Conservation (phyloP, 2,888 invertebrate genomes). For the Lampropteryx suffumata region DNA sequence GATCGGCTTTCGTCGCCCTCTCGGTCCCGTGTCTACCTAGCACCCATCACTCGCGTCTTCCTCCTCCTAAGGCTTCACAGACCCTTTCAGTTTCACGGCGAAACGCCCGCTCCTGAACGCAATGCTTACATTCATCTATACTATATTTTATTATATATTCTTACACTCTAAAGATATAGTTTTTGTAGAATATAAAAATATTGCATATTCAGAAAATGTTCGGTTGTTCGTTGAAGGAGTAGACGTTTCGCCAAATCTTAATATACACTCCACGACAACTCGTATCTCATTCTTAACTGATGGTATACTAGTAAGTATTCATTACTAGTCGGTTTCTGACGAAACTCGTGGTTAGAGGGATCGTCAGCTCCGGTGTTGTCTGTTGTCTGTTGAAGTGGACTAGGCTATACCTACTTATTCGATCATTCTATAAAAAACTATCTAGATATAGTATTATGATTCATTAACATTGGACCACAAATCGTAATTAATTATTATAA, state of each 20-base stretch:
- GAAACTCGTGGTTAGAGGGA: slow-evolving; percentile 5
- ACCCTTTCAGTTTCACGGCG: slow-evolving; percentile 51
- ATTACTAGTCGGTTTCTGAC: neutral
- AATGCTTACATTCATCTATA: slow-evolving; percentile 12
- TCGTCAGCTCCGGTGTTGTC: neutral
- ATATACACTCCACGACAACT: slow-evolving; percentile 26
- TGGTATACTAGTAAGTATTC: neutral
- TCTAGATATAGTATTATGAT: slow-evolving; percentile 79
- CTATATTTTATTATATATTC: slow-evolving; percentile 28
- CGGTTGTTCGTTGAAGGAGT: slow-evolving; percentile 25
- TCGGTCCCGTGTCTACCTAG: slow-evolving; percentile 35
- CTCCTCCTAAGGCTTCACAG: slow-evolving; percentile 54
- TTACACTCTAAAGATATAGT: slow-evolving; percentile 59
- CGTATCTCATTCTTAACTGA: neutral
- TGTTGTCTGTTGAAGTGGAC: slow-evolving; percentile 40
- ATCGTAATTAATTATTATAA: slow-evolving; percentile 79
- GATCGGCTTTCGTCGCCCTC: slow-evolving; percentile 5
- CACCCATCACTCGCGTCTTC: slow-evolving; percentile 57
- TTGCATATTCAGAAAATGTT: slow-evolving; percentile 41
- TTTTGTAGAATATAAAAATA: slow-evolving; percentile 66
- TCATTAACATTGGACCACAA: slow-evolving; percentile 83
- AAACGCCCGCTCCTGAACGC: slow-evolving; percentile 45
- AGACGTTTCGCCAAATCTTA: slow-evolving; percentile 39
- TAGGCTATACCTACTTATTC: slow-evolving; percentile 59
- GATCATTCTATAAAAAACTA: slow-evolving; percentile 69